A percentile compares a stretch with the other conserved stretches of the same genome.
Conservation (phyloP, 2,113 vertebrate species). For the Nothoprocta pentlandii region DNA sequence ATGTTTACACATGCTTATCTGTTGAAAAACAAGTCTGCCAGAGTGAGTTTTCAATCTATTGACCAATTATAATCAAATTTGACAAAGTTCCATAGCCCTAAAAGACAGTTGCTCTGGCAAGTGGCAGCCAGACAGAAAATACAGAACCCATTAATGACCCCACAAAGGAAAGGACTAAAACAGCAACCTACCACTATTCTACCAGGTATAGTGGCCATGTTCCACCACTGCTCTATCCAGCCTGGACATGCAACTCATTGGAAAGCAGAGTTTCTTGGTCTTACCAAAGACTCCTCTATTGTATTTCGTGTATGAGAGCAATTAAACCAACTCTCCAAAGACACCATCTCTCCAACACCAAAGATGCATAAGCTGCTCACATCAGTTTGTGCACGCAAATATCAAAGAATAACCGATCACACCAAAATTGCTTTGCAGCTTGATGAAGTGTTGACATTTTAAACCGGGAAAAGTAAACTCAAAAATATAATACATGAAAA, state of each 20-base stretch:
- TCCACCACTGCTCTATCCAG: no score
- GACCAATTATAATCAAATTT: constrained; percentile 41
- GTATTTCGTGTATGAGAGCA: fast-evolving
- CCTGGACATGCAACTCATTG: fast-evolving
- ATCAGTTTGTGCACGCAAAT: neutral
- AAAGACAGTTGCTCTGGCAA: neutral
- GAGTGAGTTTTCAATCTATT: constrained; percentile 11
- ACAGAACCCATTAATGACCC: fast-evolving
- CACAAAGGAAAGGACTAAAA: neutral
- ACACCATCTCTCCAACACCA: neutral
- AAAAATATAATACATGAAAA: neutral
- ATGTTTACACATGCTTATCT: constrained; percentile 54
- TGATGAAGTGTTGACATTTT: constrained; percentile 12
- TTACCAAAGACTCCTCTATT: neutral
- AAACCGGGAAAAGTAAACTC: constrained; percentile 8
- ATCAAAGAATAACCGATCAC: constrained; percentile 44
- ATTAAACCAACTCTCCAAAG: fast-evolving
- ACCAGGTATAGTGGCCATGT: neutral
- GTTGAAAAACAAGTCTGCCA: neutral
- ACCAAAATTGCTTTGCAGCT: neutral
- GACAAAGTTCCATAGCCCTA: neutral
- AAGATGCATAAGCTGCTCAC: fast-evolving
- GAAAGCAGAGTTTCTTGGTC: neutral
- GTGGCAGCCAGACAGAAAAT: neutral
- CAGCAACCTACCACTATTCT: fast-evolving